Evolutionary conservation across 2,113 vertebrate species (phyloP).

Genomic region (Coracopsis vasa): DNA sequence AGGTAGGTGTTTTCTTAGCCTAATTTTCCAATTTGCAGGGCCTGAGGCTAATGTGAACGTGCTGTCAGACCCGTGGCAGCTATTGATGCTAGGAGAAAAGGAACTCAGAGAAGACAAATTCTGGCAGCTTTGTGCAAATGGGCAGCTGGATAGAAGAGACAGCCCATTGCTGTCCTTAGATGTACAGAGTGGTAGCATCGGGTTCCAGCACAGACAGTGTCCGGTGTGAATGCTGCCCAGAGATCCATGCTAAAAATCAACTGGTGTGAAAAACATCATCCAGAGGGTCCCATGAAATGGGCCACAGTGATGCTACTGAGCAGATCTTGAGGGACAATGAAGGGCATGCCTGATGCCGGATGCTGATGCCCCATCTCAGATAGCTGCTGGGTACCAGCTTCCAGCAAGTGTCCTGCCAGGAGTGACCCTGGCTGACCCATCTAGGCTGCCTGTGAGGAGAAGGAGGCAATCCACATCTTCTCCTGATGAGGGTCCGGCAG

Average conservation of each 20-base stretch:
- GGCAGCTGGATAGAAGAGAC: not conserved
- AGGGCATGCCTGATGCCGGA: not conserved
- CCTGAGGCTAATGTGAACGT: not conserved
- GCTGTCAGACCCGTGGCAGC: not conserved
- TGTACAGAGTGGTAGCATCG: not conserved
- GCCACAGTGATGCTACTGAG: not conserved
- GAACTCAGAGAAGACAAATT: not conserved
- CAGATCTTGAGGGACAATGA: rapidly evolving
- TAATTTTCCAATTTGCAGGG: rapidly evolving
- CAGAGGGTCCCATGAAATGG: not conserved
- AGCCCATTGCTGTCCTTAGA: not conserved
- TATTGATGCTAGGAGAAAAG: not conserved
- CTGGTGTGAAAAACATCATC: not conserved
- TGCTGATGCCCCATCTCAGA: not conserved
- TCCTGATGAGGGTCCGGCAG: not conserved
- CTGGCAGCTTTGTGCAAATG: not conserved
- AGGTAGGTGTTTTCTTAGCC: not conserved
- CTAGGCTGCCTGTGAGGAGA: not conserved
- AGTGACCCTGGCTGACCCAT: not conserved
- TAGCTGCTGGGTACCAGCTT: not conserved
- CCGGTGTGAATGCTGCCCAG: rapidly evolving
- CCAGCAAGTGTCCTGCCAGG: not conserved
- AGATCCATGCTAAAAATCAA: not conserved
- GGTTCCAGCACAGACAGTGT: not conserved
- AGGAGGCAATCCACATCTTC: not conserved